Evolutionary conservation across 2,113 vertebrate species (phyloP).

Genomic region (Lepus americanus): DNA sequence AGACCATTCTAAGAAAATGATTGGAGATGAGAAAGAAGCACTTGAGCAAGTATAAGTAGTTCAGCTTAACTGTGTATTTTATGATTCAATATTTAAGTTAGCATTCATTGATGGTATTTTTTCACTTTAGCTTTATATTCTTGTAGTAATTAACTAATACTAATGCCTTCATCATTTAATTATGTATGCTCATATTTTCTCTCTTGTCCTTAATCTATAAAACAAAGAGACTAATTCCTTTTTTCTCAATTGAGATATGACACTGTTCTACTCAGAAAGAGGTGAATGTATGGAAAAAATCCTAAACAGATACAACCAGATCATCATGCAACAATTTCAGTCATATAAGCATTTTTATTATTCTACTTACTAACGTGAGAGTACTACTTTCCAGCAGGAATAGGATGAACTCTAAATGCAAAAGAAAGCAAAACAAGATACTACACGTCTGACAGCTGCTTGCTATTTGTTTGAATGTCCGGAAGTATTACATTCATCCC

Average conservation of each 20-base stretch:
- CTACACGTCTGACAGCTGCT: constrained; percentile 2
- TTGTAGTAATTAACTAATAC: constrained; percentile 22
- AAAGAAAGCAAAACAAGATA: constrained; percentile 72
- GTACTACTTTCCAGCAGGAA: not conserved
- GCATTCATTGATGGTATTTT: not conserved
- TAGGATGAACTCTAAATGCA: constrained; percentile 65
- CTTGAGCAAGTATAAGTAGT: not conserved
- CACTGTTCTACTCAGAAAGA: not conserved
- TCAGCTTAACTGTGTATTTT: not conserved
- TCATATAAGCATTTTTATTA: not conserved
- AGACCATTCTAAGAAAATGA: not conserved
- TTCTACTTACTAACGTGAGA: constrained; percentile 45
- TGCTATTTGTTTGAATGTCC: not conserved
- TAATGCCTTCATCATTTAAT: constrained; percentile 26
- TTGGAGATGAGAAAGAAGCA: not conserved
- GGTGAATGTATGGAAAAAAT: not conserved
- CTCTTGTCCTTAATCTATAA: not conserved
- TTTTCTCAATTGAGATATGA: not conserved
- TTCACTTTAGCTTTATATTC: constrained; percentile 31
- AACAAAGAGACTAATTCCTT: not conserved
- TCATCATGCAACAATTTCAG: constrained; percentile 38
- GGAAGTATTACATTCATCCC: constrained; percentile 1
- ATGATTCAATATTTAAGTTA: constrained; percentile 31
- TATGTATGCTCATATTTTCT: not conserved
- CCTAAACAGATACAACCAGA: not conserved